phyloP scores from a whole-genome alignment of 2,888 invertebrate species.

The Scaptomyza parva region DNA sequence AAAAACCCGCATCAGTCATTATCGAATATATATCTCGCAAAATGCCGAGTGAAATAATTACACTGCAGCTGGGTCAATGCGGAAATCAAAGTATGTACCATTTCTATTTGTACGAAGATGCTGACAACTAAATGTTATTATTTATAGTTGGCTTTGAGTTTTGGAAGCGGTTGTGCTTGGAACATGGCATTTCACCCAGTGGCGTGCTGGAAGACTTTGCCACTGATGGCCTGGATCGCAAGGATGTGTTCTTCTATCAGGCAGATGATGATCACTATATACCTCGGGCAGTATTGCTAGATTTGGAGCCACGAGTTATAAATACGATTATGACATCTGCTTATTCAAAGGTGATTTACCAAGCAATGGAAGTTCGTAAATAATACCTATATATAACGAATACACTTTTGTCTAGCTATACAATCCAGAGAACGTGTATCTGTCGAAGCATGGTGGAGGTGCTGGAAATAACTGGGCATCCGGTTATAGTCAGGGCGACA shows the following conservation, averaged over 20 bases:
- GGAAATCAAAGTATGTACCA: slow-evolving; percentile 96
- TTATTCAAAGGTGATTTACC: slow-evolving; percentile 91
- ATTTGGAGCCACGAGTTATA: slow-evolving; percentile 98
- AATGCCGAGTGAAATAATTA: slow-evolving; percentile 99
- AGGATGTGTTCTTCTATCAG: slow-evolving; percentile 99
- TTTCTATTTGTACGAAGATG: not conserved
- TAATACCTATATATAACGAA: not conserved
- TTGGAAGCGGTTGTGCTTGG: slow-evolving; percentile 98
- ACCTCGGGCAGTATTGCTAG: slow-evolving; percentile 97
- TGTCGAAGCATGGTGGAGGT: slow-evolving; percentile 98
- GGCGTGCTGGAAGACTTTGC: slow-evolving; percentile 97
- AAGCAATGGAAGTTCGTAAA: not conserved
- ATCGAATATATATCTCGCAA: slow-evolving; percentile 17
- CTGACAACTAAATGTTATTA: not conserved
- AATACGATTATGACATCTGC: slow-evolving; percentile 98
- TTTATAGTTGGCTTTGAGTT: slow-evolving; percentile 96
- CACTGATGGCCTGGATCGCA: slow-evolving; percentile 96
- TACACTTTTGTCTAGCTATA: slow-evolving; percentile 88
- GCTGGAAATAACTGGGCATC: slow-evolving; percentile 99
- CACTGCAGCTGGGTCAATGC: slow-evolving; percentile 99
- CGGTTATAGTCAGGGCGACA: slow-evolving; percentile 97
- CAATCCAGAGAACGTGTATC: slow-evolving; percentile 98
- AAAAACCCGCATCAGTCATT: slow-evolving; percentile 6
- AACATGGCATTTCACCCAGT: slow-evolving; percentile 98
- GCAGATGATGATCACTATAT: slow-evolving; percentile 99